phyloP scores from a whole-genome alignment of 2,113 vertebrate genomes.

The Callopanchax toddi region DNA sequence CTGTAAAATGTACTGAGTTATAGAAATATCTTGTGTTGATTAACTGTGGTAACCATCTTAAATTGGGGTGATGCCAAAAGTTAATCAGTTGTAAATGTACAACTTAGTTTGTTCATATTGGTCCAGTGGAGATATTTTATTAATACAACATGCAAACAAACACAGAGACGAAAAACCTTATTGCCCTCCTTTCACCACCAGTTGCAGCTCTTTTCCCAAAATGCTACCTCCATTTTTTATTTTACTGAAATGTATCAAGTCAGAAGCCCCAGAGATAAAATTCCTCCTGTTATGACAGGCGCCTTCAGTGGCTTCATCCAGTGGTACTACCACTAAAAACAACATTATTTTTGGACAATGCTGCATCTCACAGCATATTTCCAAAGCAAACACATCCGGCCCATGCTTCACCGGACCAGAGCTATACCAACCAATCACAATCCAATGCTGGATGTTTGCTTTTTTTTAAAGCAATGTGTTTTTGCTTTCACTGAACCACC shows the following conservation, averaged over 20 bases:
- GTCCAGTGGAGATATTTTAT: no score
- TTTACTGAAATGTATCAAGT: background rate
- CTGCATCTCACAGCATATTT: background rate
- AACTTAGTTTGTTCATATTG: no score
- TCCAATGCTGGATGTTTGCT: conserved; percentile 3
- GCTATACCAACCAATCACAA: conserved; percentile 6
- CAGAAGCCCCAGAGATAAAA: background rate
- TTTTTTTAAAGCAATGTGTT: background rate
- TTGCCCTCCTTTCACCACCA: no score
- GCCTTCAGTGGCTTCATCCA: background rate
- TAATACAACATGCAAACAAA: no score
- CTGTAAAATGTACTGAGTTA: no score
- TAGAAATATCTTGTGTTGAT: no score
- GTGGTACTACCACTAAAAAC: background rate
- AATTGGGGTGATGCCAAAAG: no score
- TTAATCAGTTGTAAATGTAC: no score
- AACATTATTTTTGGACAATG: background rate
- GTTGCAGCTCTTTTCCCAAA: no score
- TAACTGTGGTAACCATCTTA: no score
- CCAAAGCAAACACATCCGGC: conserved; percentile 28
- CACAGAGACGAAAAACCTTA: background rate
- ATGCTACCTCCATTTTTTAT: background rate
- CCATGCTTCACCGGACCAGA: conserved; percentile 2
- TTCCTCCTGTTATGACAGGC: background rate
- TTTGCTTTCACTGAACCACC: conserved; percentile 15